phyloP scores from a whole-genome alignment of 2,888 invertebrate genomes.

The Dasypogon diadema region DNA sequence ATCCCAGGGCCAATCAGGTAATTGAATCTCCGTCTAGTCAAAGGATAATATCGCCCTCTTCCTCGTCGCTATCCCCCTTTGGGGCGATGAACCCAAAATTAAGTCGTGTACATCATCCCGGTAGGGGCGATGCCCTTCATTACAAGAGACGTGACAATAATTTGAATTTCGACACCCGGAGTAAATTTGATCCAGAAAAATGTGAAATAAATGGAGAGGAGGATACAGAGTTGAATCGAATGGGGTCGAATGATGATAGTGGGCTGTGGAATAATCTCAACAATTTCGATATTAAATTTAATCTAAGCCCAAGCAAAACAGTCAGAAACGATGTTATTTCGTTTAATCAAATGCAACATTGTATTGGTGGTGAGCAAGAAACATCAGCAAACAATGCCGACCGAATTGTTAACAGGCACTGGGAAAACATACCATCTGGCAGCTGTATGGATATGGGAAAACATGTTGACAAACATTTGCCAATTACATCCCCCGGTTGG shows the following conservation, averaged over 20 bases:
- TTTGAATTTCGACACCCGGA: conserved; percentile 47
- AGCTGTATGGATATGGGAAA: conserved; percentile 26
- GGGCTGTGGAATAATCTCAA: conserved; percentile 20
- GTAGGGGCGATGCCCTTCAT: background rate
- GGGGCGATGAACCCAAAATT: conserved; percentile 32
- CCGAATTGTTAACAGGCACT: background rate
- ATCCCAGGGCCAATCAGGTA: background rate
- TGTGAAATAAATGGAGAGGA: background rate
- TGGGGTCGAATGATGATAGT: conserved; percentile 41
- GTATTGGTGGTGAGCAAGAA: background rate
- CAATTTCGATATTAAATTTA: conserved; percentile 37
- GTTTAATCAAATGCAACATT: conserved; percentile 31
- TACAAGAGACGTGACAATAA: conserved; percentile 37
- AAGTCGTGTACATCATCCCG: conserved; percentile 1
- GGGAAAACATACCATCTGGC: conserved; percentile 32
- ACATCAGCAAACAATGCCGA: background rate
- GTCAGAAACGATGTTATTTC: conserved; percentile 18
- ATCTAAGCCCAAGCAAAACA: conserved; percentile 34
- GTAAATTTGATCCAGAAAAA: conserved; percentile 35
- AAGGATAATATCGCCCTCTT: background rate
- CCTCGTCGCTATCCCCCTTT: conserved; percentile 9
- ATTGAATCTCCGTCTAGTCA: conserved; percentile 38
- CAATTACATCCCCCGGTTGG: conserved; percentile 9
- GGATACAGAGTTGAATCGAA: background rate
- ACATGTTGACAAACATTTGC: conserved; percentile 53